Base-by-base conservation (phyloP, 2,797 vertebrate genomes). In the Mionectes olivaceus region DNA sequence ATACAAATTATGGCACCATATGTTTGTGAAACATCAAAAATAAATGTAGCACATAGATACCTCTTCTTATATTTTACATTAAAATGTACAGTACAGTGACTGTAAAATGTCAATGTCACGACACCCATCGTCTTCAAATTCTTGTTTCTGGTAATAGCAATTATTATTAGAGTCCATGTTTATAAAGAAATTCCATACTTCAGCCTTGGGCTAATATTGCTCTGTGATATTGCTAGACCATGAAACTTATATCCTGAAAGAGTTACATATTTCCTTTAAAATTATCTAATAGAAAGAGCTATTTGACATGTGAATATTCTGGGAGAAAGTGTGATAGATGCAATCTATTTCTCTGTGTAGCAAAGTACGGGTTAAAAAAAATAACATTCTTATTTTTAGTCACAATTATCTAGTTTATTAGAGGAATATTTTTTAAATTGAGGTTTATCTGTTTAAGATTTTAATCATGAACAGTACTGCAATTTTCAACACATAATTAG, bases 31-130 rank as follows among this genome's bases (percentile, higher is more conserved):
- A 95, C 86, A 91, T 90, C 92, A 94, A 96, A 95, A 93, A 93
- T 95, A 95, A 96, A 89, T 94, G 95, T 67, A 90, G 90, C 89
- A 96, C 95, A 95, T 94, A 95, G 95, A 97, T 94, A 97, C 77
- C 83, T 95, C 91, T 95, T 94, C 77, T 95, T 78, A 47, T 93
- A 96, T 86, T 94, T 96, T 97, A 95, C 92, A 97, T 86, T 89
- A 92, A 93, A 96, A 91, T 83, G 69, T 94, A 97, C 96, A 95
- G 89, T 88, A 89, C 73, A 86, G 67, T 57, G 96, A 96, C 94
- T 96, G 94, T 73, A 93, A 96, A 95, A 95, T 5, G 69, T 86
- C 93, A 95, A 50, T 85, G 87, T 59, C 44, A 19, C 4, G 44
- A 92, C 94, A 90, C 39, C 46, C 89, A 89, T 71, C 44, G 19